Evolutionary conservation across 2,113 vertebrate genomes (phyloP), one percentile per base, ranked within the genome.

Genomic region (Tupaia tana): DNA sequence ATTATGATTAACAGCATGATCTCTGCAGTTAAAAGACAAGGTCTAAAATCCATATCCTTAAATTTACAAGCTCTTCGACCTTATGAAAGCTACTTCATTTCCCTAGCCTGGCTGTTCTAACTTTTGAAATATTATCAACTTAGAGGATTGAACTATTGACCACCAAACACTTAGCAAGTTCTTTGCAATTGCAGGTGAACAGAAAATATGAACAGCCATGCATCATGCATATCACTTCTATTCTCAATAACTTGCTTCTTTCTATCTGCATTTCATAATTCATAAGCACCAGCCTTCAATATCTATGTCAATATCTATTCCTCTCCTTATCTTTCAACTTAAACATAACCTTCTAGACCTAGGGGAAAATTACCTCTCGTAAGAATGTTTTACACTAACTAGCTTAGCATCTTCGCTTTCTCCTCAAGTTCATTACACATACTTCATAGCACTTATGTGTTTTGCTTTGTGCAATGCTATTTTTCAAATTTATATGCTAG

Each of bases 401-500:
- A 74, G 19, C 19, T 56, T 6, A 61, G 54, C 6, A 61, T 77
- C 9, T 34, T 7, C 79, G 34, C 27, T 54, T 82, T 84, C 75
- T 87, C 18, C 25, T 74, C 58, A 83, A 86, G 29, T 75, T 31
- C 43, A 78, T 67, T 34, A 69, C 9, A 27, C 7, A 24, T 8
- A n/a, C 15, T 84, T 84, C 29, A 43, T 66, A 66, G 2, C 52
- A 78, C 54, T 52, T 69, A 14, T 27, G 7, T 52, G 31, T 92
- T 93, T 18, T 64, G 34, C 54, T 84, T 93, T 24, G 9, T 52
- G 29, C 4, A 4, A 52, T 34, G 20, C 5, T 87, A 14, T 75
- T 85, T 79, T 95, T 90, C 15, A 84, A 31, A 29, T 88, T 75
- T 87, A 67, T 1, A 14, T 90, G 78, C 43, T 90, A 90, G 90